Percentiles rank a stretch among this genome's conserved stretches.
Conservation (phyloP, 2,113 vertebrate genomes). For the Antennarius striatus region DNA sequence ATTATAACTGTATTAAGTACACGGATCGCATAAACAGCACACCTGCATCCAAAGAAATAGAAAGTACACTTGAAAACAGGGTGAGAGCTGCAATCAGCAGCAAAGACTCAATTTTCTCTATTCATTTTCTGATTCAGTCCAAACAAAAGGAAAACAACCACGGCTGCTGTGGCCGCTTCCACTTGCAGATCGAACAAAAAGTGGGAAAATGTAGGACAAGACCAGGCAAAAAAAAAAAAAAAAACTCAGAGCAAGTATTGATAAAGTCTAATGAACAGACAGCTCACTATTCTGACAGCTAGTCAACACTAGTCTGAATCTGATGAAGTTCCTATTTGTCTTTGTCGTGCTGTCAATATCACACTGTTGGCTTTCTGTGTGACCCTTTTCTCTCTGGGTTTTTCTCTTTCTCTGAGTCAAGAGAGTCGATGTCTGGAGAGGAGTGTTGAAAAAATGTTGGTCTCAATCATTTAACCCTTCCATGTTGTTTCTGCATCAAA, state of each 20-base stretch:
- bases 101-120: constrained; percentile 5
- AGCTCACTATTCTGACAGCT: constrained; percentile 45
- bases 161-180: constrained; percentile 24
- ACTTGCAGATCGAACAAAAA: constrained; percentile 45
- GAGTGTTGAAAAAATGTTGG: constrained; percentile 16
- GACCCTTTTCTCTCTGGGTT: constrained; percentile 19
- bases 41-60: background rate
- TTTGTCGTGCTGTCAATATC: constrained; percentile 14
- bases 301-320: constrained; percentile 13
- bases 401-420: constrained; percentile 19
- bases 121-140: constrained; percentile 29
- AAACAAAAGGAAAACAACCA: constrained; percentile 18
- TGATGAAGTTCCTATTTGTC: constrained; percentile 35
- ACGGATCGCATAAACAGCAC: too few relatives aligned
- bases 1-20: background rate
- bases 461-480: constrained; percentile 27
- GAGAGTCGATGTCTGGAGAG: constrained; percentile 19
- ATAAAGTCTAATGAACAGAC: constrained; percentile 47
- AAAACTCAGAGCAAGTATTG: constrained; percentile 36
- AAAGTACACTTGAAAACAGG: too few relatives aligned
- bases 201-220: constrained; percentile 23
- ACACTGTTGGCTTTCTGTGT: constrained; percentile 19
- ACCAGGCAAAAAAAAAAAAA: background rate
- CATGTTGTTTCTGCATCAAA: constrained; percentile 15
- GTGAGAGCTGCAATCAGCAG: background rate